Conservation (phyloP, 1,140 invertebrate species). For the Samia ricini region DNA sequence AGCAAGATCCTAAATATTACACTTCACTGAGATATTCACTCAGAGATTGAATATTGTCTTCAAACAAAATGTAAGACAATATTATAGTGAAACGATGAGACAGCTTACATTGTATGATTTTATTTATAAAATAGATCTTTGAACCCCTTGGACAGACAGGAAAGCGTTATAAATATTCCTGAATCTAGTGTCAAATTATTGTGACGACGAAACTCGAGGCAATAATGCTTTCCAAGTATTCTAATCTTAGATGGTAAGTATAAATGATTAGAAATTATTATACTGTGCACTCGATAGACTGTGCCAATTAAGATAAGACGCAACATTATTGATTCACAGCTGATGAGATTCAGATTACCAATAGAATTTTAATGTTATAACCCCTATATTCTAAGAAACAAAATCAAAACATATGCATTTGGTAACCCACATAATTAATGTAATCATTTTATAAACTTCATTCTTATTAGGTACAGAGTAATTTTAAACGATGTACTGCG, state of each 20-base stretch:
- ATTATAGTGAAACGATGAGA: no score
- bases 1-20: not conserved
- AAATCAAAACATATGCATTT: no score
- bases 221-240: not conserved
- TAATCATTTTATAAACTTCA: no score
- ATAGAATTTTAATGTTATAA: not conserved
- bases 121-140: no score
- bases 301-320: not conserved
- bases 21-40: not conserved
- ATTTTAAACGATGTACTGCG: no score
- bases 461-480: no score
- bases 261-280: slow-evolving; percentile 1
- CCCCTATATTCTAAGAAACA: no score
- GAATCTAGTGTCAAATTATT: not conserved
- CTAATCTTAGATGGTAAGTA: not conserved
- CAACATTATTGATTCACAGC: not conserved
- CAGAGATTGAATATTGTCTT: not conserved
- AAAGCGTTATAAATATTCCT: not conserved
- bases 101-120: no score
- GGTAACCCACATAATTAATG: no score
- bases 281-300: not conserved
- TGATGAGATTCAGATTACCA: not conserved
- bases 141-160: no score
- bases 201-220: not conserved
- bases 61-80: not conserved